Percentiles rank a stretch among this genome's conserved stretches.
phyloP scores from a whole-genome alignment of 2,797 vertebrate genomes.

The Streptopelia turtur region DNA sequence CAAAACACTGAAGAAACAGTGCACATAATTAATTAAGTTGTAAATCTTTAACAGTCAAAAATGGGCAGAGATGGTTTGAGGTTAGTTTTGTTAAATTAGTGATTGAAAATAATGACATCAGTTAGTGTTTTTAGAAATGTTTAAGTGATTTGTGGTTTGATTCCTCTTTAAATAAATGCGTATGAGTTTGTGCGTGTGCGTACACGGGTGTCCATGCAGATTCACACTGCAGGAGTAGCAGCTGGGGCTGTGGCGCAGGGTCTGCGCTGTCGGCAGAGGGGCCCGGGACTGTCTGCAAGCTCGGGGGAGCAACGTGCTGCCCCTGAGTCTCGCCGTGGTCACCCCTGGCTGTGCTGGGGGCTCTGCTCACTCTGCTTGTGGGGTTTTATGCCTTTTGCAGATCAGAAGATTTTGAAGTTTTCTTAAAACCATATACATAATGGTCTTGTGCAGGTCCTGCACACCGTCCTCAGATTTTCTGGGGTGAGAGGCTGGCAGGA shows the following conservation, averaged over 20 bases:
- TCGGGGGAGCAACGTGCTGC: neutral
- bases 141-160: neutral
- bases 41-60: neutral
- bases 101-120: neutral
- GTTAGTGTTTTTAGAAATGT: neutral
- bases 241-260: neutral
- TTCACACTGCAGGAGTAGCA: neutral
- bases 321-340: neutral
- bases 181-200: too few species aligned
- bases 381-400: neutral
- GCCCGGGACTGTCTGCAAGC: neutral
- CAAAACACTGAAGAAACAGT: neutral
- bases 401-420: constrained; percentile 45
- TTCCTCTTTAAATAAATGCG: neutral
- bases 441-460: constrained; percentile 4
- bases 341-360: neutral
- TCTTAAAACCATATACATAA: constrained; percentile 3
- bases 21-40: neutral
- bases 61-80: neutral
- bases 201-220: neutral
- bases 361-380: neutral
- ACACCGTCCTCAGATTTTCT: neutral
- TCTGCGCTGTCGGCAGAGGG: rapidly evolving
- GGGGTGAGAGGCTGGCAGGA: neutral
- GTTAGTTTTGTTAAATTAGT: neutral